Evolutionary conservation across 2,113 vertebrate genomes (phyloP).

Genomic region (Pterophyllum scalare): DNA sequence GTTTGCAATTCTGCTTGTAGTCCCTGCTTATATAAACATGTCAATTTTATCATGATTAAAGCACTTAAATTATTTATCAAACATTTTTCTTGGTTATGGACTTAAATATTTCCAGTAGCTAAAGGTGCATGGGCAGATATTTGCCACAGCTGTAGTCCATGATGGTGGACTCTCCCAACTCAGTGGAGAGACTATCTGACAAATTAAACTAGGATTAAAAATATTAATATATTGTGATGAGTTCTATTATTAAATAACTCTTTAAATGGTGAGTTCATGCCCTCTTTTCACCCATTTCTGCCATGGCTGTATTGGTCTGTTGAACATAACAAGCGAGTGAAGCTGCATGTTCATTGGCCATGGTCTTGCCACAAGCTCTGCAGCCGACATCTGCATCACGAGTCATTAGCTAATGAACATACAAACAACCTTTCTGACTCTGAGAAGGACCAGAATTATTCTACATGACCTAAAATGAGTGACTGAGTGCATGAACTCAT

Average conservation of each 20-base stretch:
- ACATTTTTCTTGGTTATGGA: rapidly evolving
- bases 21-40: background rate
- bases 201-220: background rate
- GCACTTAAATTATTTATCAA: background rate
- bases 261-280: background rate
- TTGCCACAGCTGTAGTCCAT: background rate
- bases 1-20: rapidly evolving
- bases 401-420: no score
- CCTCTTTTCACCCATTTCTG: background rate
- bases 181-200: background rate
- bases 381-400: background rate
- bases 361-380: background rate
- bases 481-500: background rate
- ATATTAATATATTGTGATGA: background rate
- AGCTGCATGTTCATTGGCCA: rapidly evolving
- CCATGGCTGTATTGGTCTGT: no score
- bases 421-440: background rate
- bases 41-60: background rate
- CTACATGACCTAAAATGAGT: background rate
- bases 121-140: no score
- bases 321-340: background rate
- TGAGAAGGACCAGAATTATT: background rate
- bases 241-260: background rate
- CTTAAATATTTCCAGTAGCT: no score
- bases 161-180: background rate